A percentile compares a stretch with the other conserved stretches of the same genome.
Evolutionary conservation across 2,797 vertebrate genomes (phyloP).

Genomic region (Clamator glandarius): DNA sequence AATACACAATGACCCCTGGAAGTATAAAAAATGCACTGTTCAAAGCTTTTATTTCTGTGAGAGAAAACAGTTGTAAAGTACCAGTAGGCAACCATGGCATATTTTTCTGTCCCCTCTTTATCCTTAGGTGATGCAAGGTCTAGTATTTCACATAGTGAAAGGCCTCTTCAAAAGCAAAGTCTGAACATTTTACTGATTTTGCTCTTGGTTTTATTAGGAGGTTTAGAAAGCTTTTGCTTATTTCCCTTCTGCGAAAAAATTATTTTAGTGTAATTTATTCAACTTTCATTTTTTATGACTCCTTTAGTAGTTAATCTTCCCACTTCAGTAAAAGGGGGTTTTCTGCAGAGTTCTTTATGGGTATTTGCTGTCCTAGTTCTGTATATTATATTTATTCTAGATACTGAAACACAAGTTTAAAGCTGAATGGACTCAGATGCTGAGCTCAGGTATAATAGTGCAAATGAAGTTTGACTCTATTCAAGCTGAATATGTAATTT

Average conservation of each 20-base stretch:
- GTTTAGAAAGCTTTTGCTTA: neutral
- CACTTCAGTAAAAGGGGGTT: neutral
- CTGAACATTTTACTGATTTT: neutral
- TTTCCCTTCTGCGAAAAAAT: neutral
- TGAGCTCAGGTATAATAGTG: neutral
- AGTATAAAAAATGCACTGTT: neutral
- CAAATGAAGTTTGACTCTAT: neutral
- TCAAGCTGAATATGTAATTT: neutral
- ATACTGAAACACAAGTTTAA: neutral
- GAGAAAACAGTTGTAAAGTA: neutral
- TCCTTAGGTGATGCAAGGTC: neutral
- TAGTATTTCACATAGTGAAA: neutral
- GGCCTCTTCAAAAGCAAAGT: neutral
- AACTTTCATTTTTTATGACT: neutral
- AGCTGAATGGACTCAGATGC: neutral
- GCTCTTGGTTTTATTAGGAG: neutral
- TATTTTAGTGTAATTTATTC: neutral
- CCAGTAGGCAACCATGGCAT: fast-evolving
- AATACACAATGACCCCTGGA: neutral
- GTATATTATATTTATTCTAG: neutral
- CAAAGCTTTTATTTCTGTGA: neutral
- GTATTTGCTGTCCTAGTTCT: neutral
- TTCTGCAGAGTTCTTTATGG: neutral
- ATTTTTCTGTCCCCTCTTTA: neutral
- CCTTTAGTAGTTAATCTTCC: neutral